phyloP scores from a whole-genome alignment of 2,888 invertebrate species.

The Amblyjoppa proteus region DNA sequence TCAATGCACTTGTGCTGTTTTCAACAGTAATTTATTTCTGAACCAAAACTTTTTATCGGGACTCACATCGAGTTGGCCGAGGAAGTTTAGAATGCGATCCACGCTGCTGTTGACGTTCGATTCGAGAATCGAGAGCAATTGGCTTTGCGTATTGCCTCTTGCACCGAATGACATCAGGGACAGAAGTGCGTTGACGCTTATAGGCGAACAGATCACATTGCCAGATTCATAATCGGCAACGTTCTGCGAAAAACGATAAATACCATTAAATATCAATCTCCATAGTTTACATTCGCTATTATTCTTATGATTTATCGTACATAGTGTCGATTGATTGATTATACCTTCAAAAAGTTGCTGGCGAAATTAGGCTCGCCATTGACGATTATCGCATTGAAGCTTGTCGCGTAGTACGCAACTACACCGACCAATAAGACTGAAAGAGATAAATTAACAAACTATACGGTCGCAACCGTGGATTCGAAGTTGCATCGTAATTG shows the following conservation, averaged over 20 bases:
- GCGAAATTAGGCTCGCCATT: not conserved
- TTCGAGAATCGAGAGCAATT: too few species aligned
- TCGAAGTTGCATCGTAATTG: too few species aligned
- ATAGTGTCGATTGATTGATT: not conserved
- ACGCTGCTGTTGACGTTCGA: too few species aligned
- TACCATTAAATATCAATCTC: too few species aligned
- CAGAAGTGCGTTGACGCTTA: conserved; percentile 80
- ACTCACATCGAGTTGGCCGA: too few species aligned
- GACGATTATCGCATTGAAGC: not conserved
- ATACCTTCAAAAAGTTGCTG: not conserved
- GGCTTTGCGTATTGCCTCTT: conserved; percentile 71
- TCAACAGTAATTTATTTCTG: too few species aligned
- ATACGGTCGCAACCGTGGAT: too few species aligned
- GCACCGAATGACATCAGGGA: conserved; percentile 77
- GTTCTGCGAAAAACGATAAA: conserved; percentile 60
- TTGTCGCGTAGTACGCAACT: not conserved
- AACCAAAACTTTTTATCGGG: too few species aligned
- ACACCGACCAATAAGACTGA: not conserved
- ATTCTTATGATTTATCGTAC: too few species aligned
- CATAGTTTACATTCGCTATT: too few species aligned
- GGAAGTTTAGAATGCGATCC: too few species aligned
- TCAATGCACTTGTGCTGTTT: too few species aligned
- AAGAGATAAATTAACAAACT: not conserved
- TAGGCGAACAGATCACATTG: conserved; percentile 80
- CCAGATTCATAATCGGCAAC: conserved; percentile 63